A percentile compares a stretch with the other conserved stretches of the same genome.
phyloP scores from a whole-genome alignment of 2,888 invertebrate genomes.

The Hartigia nigra region DNA sequence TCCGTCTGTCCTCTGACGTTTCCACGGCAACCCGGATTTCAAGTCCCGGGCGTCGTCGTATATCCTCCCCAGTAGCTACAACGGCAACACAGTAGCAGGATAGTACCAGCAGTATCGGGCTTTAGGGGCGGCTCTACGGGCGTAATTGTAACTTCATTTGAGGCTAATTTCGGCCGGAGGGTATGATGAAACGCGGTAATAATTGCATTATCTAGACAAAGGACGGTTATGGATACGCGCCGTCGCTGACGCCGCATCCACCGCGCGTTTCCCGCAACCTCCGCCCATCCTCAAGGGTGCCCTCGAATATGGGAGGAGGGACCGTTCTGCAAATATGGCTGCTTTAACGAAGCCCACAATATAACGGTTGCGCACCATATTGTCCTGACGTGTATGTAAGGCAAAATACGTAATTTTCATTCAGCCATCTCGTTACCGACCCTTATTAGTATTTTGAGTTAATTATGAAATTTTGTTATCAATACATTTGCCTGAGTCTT shows the following conservation, averaged over 20 bases:
- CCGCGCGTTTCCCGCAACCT: slow-evolving; percentile 19
- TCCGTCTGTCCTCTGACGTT: slow-evolving; percentile 66
- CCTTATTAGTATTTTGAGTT: background rate
- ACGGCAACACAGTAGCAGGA: background rate
- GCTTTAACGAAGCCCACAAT: slow-evolving; percentile 55
- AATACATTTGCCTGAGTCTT: too few relatives aligned
- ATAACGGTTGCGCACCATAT: slow-evolving; percentile 40
- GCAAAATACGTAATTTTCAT: background rate
- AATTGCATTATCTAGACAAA: slow-evolving; percentile 65
- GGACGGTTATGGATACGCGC: slow-evolving; percentile 66
- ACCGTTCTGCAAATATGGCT: slow-evolving; percentile 60
- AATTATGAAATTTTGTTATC: too few relatives aligned
- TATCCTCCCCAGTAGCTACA: slow-evolving; percentile 9
- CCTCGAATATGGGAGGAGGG: slow-evolving; percentile 46
- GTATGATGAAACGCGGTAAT: slow-evolving; percentile 66
- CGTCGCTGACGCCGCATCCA: slow-evolving; percentile 38
- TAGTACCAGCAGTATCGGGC: slow-evolving; percentile 12
- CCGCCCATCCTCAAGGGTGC: slow-evolving; percentile 55
- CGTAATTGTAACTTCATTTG: slow-evolving; percentile 66
- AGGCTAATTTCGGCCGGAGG: slow-evolving; percentile 63
- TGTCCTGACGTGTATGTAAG: slow-evolving; percentile 35
- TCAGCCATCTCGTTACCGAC: background rate
- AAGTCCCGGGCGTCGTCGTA: slow-evolving; percentile 42
- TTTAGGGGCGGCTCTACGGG: slow-evolving; percentile 14
- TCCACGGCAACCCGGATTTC: slow-evolving; percentile 65